Base-by-base conservation (phyloP, 1,140 invertebrate genomes). In the Helicoverpa armigera region DNA sequence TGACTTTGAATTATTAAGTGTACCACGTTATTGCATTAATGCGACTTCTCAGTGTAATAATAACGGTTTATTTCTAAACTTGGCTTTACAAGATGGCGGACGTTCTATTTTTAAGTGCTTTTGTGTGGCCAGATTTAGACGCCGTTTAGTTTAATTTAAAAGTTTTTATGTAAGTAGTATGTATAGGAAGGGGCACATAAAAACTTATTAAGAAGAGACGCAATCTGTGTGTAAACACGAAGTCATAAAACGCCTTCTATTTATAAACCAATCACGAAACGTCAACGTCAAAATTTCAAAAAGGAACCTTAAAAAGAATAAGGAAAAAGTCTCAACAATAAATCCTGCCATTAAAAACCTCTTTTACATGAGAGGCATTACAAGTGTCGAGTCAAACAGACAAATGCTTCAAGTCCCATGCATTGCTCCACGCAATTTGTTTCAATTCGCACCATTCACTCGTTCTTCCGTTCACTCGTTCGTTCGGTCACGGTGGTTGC, bases 361-460 rank as follows among this genome's bases (percentile, higher is more conserved):
- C 65, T 50, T 69, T 50, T 69, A 53, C 69, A 72, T 53, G 23
- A 31, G 18, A 31, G 48, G 50, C 50, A 54, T 54, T 72, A 72
- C 69, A 72, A 72, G 69, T 72, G 48, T 53, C 48, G 69, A 53
- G 50, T 29, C 50, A 53, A 61, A 53, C 69, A 72, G 69, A 72
- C 69, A 72, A 72, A 72, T 53, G 69, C 7, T 54, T 16, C 48
- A 72, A 72, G 50, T 72, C 69, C 50, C 69, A 9, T 72, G 69
- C 69, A 72, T 72, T 29, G 50, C 69, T 54, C 69, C 69, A 54
- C 65, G 79, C 83, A 83, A 89, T 90, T 88, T 87, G 84, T 89
- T 84, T 85, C 88, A 89, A 87, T 90, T 90, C 58, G 58, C 60
- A 63, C 74, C 74, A 50, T 61, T 76, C 74, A 76, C 63, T 48